Base-by-base conservation (phyloP, 1,140 invertebrate species). In the Teleopsis dalmanni region DNA sequence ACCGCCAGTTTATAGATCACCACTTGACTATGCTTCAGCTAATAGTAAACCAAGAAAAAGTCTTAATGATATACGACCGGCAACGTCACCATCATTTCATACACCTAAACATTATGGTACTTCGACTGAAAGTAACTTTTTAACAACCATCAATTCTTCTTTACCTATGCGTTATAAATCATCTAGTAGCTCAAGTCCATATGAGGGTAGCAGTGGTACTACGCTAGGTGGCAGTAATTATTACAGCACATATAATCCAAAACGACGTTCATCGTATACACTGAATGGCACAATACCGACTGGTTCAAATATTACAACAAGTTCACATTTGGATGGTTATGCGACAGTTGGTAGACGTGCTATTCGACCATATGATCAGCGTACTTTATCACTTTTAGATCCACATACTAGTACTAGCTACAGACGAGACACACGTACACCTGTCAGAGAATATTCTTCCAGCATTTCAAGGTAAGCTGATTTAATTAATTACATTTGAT, bases 221-320 rank as follows among this genome's bases (percentile, higher is more conserved):
- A 26, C 23, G 13, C n/a, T 43, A 27, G 41, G 40, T 16, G 33
- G 43, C 0, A 33, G 50, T 25, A 54, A 53, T 25, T 66, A 66
- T 36, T 69, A 69, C 49, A 69, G 57, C 22, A 70, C 66, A 9
- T 70, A 70, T 41, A 66, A 61, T 54, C 63, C 66, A 3, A 70
- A 70, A 47, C 55, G 66, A 22, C 54, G 66, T 34, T 70, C 64
- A 8, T 70, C 66, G 3, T 70, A 65, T 35, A 67, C 62, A 1
- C 33, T 61, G 3, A 70, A 70, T 27, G 62, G 60, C 21, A 59
- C 50, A 3, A 34, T 62, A 37, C 51, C 59, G 1, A 54, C 57
- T 2, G 50, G 50, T 19, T 52, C 50, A 3, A 50, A 47, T 27
- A 56, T 48, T 50, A 53, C 47, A 27, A 47, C 52, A 6, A 40